These are phyloP conservation scores for Styela plicata DNA, from an alignment of 23 tunicate genomes.

Conservation along the genomic window DNA sequence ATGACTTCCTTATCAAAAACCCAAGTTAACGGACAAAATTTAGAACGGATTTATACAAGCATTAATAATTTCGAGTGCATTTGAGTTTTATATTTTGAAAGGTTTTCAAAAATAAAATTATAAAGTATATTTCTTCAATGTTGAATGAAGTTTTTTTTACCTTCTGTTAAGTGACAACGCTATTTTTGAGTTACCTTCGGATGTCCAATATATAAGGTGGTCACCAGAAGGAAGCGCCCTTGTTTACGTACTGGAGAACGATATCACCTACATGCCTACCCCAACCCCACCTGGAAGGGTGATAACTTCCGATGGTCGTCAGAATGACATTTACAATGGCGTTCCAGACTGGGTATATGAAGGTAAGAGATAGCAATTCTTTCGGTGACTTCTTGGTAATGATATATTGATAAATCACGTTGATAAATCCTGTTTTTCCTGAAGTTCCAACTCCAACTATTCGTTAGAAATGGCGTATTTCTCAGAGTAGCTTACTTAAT, in stretches of 20 bases:
- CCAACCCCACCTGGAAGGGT: background rate
- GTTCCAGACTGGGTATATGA: conserved; percentile 95
- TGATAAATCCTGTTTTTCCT: too few species aligned
- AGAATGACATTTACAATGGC: conserved; percentile 81
- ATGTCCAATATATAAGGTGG: conserved; percentile 81
- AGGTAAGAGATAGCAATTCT: too few species aligned
- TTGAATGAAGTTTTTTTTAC: background rate
- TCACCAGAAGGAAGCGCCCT: conserved; percentile 66
- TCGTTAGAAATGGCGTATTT: too few species aligned
- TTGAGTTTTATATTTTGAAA: background rate
- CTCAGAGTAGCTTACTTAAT: too few species aligned
- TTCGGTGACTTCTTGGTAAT: too few species aligned
- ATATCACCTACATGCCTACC: conserved; percentile 32
- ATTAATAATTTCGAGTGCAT: too few species aligned
- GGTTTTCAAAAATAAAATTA: background rate
- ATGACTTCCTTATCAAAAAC: too few species aligned
- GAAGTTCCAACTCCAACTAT: too few species aligned
- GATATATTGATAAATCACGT: too few species aligned
- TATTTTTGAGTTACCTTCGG: background rate
- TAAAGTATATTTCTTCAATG: background rate
- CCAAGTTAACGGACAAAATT: too few species aligned
- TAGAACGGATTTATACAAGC: too few species aligned
- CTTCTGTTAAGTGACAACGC: conserved; percentile 1
- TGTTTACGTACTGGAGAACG: conserved; percentile 75
- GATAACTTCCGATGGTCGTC: conserved; percentile 43